Evolutionary conservation across 1,140 invertebrate species (phyloP).

Genomic region (Paracyclopina nana): DNA sequence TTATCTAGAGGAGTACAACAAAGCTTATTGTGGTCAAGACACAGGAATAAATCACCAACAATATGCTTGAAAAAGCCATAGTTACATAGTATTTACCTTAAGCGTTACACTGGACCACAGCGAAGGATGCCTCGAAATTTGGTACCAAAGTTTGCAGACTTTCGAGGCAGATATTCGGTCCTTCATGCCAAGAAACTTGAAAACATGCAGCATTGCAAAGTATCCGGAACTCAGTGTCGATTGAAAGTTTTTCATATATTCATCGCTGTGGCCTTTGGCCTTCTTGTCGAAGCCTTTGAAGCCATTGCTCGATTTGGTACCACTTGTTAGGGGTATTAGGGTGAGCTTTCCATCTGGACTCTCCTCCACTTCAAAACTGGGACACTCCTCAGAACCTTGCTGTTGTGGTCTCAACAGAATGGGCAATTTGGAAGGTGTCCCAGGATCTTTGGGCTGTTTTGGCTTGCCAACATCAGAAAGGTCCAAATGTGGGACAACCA

Average conservation of each 20-base stretch:
- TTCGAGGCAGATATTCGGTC: neutral
- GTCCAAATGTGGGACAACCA: constrained; percentile 5
- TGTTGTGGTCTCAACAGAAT: constrained; percentile 9
- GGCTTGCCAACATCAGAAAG: neutral
- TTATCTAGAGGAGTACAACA: too few species aligned
- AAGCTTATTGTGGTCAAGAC: too few species aligned
- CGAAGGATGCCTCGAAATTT: constrained; percentile 2
- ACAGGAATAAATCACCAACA: too few species aligned
- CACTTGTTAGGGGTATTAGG: neutral
- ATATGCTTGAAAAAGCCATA: too few species aligned
- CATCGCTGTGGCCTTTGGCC: neutral
- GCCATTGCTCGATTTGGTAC: neutral
- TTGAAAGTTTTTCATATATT: neutral
- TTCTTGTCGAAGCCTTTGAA: neutral
- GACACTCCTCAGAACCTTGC: neutral
- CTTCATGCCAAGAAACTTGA: constrained; percentile 6
- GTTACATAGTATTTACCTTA: constrained; percentile 10
- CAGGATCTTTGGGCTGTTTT: neutral
- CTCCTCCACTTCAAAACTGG: constrained; percentile 12
- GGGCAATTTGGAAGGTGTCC: constrained; percentile 1
- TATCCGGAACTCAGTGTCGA: neutral
- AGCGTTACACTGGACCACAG: constrained; percentile 7
- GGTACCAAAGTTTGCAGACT: constrained; percentile 13
- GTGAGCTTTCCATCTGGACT: constrained; percentile 1
- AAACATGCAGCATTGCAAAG: constrained; percentile 11